Base-by-base conservation (phyloP, 23 tunicate species). In the Phallusia fumigata region DNA sequence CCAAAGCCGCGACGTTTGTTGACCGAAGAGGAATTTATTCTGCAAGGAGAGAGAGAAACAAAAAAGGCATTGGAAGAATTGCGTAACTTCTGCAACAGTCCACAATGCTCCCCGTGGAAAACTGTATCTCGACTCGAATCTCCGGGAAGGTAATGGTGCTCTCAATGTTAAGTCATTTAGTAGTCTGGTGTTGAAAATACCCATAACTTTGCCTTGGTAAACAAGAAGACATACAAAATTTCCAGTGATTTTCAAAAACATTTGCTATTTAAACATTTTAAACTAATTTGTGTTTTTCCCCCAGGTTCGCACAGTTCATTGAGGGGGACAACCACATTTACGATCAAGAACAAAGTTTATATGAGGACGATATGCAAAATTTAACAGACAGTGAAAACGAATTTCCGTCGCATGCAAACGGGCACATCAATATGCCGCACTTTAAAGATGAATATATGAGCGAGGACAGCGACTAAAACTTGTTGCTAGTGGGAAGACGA, bases 21-120 rank as follows among this genome's bases (percentile, higher is more conserved):
- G 0, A 93, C 93, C 11, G 89, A 81, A 50, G 93, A 88, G 16
- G 93, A 93, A 81, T 93, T 84, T 72, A 30, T 64, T 0, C 35
- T 31, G 3, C 81, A 93, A 64, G 93, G 89, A 5, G 52, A 65
- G 78, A 69, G 88, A 32, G 97, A 93, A 53, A 93, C 97, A 15
- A 33, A 81, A 81, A 93, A 81, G 72, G 97, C 97, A 1, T 49
- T 93, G 45, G 90, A 84, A 76, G 89, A 93, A 53, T 74, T 93
- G 33, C 72, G 90, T 26, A 77, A 85, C 30, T 93, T 26, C 52
- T 93, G 97, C 50, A 51, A 84, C 82, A 93, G 97, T 65, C 97
- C 97, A 0, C 73, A 93, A 49, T 93, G 97, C 64, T 93, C 97
- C 18, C 97, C 97, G 12, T 93, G 97, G 97, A 93, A 88, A 82